Base-by-base conservation (phyloP, 2,888 invertebrate species). In the Leucophora obtusa region DNA sequence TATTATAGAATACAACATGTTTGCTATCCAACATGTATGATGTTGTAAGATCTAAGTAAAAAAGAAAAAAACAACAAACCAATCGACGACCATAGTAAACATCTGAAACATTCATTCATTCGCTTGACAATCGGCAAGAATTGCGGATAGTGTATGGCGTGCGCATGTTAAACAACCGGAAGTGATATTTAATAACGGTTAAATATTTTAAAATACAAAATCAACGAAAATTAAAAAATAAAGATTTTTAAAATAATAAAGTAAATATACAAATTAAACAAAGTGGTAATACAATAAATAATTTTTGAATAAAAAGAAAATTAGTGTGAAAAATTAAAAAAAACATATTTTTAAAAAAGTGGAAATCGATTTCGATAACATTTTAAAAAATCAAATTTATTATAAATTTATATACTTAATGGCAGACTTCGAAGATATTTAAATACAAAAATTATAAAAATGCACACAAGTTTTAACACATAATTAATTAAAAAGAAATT, bases 111-210 rank as follows among this genome's bases (percentile, higher is more conserved):
- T 11, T 35, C 65, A 73, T 56, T 73, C 81, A 81, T 81, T 81
- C 73, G 69, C 58, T 69, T n/a, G 62, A 69, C 63, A 60, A 70
- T 69, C 81, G 73, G 53, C 69, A 69, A 69, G 50, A 73, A 63
- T 21, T 43, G 24, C 24, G 65, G 63, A 65, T 53, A 15, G 65
- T 33, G 7, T 0, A 33, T 35, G 11, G 14, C 33, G 38, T 14
- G 24, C 69, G 70, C 51, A 9, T n/a, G 14, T 21, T 18, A 18
- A 68, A 62, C n/a, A 11, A 17, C 17, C 65, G 69, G 79, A 70
- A 68, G 17, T 59, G 33, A 59, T 60, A 75, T 56, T 58, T 51
- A 35, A 70, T 74, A 79, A 79, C 79, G 74, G 79, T 70, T 56
- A 56, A 65, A 11, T 38, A 38, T 38, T 38, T 38, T 8, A 14